Conservation (phyloP, 2,888 invertebrate genomes). For the Drosophila maculinotata region DNA sequence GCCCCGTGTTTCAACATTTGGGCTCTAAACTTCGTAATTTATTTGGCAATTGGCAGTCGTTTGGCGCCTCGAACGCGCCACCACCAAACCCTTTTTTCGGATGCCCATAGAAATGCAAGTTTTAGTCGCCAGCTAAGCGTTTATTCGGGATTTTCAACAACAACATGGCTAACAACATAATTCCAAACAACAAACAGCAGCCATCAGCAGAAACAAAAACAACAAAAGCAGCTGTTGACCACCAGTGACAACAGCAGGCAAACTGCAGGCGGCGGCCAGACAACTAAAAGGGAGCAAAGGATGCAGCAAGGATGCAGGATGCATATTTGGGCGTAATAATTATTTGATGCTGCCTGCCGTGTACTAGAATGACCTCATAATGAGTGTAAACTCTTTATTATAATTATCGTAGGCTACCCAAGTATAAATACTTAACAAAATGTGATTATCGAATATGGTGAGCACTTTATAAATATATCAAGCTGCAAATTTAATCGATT, state of each 20-base stretch:
- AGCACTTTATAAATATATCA: background rate
- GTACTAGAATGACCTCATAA: conserved; percentile 14
- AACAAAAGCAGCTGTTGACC: conserved; percentile 39
- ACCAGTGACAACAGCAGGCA: conserved; percentile 57
- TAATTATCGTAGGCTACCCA: background rate
- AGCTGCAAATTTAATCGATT: background rate
- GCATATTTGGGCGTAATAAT: conserved; percentile 55
- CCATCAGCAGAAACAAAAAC: conserved; percentile 11
- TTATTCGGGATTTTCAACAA: conserved; percentile 58
- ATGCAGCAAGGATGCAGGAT: conserved; percentile 17
- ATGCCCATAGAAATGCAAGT: conserved; percentile 40
- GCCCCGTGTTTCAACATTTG: conserved; percentile 21
- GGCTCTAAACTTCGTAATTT: conserved; percentile 73
- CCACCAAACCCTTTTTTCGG: background rate
- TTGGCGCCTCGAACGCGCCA: conserved; percentile 37
- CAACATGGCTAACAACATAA: conserved; percentile 75
- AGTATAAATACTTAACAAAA: background rate
- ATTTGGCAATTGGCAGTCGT: conserved; percentile 74
- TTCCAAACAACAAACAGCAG: conserved; percentile 55
- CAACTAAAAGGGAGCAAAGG: conserved; percentile 15
- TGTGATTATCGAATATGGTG: conserved; percentile 18
- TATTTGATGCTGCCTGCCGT: conserved; percentile 28
- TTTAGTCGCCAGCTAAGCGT: conserved; percentile 43
- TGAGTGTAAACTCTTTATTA: conserved; percentile 22
- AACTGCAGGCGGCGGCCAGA: too few relatives aligned